Evolutionary conservation across 2,113 vertebrate genomes (phyloP).

Genomic region (Hemichromis elongatus): DNA sequence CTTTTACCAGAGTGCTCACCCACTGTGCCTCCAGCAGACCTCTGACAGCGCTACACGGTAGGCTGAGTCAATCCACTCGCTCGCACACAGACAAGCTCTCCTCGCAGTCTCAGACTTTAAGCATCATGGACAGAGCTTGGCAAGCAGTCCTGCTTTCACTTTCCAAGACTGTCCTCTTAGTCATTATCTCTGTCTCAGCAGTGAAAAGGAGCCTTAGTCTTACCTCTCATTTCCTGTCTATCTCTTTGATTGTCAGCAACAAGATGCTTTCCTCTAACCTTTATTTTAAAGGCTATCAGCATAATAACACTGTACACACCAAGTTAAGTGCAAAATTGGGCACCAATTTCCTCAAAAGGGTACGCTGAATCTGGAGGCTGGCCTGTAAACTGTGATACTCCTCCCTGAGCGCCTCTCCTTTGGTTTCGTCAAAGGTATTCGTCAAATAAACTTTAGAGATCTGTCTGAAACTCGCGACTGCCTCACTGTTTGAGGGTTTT

Average conservation of each 20-base stretch:
- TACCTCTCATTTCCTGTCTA: neutral
- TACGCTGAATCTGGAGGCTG: neutral
- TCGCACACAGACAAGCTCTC: neutral
- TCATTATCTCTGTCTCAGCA: neutral
- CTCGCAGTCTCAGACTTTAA: neutral
- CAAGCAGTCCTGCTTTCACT: neutral
- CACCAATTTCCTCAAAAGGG: neutral
- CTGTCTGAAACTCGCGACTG: neutral
- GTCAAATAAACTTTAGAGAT: neutral
- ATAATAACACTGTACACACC: neutral
- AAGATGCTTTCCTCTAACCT: neutral
- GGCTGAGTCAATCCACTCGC: constrained; percentile 5
- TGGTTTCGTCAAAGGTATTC: too few relatives aligned
- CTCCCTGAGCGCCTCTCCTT: neutral
- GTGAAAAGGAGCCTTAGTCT: neutral
- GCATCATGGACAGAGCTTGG: neutral
- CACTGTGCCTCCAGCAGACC: constrained; percentile 34
- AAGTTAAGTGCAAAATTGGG: neutral
- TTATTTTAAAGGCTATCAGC: neutral
- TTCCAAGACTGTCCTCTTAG: neutral
- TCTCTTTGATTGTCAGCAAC: neutral
- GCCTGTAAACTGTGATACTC: neutral
- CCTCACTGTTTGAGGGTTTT: neutral
- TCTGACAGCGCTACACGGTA: constrained; percentile 20
- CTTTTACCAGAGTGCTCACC: constrained; percentile 49